phyloP scores from a whole-genome alignment of 2,113 vertebrate species.

The Hippolais icterina region DNA sequence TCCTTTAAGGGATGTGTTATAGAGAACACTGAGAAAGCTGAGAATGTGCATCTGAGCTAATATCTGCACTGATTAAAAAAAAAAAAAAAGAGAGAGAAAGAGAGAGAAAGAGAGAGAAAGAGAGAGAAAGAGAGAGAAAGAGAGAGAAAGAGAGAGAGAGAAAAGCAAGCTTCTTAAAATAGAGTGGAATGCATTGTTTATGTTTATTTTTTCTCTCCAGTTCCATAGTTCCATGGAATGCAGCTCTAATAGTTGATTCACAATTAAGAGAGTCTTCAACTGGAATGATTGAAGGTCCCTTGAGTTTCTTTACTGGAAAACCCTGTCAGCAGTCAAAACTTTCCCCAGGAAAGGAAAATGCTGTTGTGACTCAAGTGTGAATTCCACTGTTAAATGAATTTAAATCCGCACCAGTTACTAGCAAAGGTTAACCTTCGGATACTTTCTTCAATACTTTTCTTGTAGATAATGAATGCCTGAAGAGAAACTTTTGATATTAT shows the following conservation, averaged over 20 bases:
- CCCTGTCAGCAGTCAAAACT: not conserved
- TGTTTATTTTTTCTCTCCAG: not conserved
- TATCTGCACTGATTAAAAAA: not conserved
- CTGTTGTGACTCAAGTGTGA: not conserved
- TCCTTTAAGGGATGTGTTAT: not conserved
- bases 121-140: not conserved
- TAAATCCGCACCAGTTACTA: not conserved
- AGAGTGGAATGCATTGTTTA: not conserved
- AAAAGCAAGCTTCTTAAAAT: not conserved
- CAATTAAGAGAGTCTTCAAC: not conserved
- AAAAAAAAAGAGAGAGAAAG: not conserved
- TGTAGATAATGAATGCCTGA: not conserved
- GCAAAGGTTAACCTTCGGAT: not conserved
- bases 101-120: not conserved
- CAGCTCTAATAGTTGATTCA: not conserved
- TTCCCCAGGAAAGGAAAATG: not conserved
- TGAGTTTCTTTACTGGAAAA: constrained; percentile 27
- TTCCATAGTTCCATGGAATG: not conserved
- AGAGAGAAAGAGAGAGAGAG: not conserved
- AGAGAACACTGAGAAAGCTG: not conserved
- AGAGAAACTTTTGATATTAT: not conserved
- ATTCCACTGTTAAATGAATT: not conserved
- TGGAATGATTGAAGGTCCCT: not conserved
- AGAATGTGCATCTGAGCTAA: not conserved
- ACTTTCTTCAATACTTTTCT: not conserved